Evolutionary conservation across 2,113 vertebrate genomes (phyloP), one percentile per base, ranked within the genome.

Genomic region (Emydura subglobosa): DNA sequence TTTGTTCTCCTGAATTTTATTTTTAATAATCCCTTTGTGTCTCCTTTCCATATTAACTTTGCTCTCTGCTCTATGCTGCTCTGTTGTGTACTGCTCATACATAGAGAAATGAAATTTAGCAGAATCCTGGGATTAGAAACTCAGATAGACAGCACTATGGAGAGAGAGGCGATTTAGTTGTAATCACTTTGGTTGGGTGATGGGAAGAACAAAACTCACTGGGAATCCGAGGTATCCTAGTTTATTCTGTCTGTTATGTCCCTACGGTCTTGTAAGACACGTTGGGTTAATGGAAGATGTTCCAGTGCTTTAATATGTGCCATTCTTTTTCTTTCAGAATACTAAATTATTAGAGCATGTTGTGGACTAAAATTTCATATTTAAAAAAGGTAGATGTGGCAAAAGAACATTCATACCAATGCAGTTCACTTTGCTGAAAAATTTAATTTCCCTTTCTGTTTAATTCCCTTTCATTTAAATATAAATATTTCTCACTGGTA

Each of bases 41-140:
- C 72, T 90, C 93, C 42, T 34, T 93, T 87, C 21, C 11, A 2
- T 85, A 86, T 92, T 39, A 86, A 86, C 88, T 39, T 53, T 51
- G 10, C 87, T 89, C 3, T 86, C 24, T 83, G 27, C 79, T 55
- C 5, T 2, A 0, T 34, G 9, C 74, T 25, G 10, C 27, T 78
- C 74, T 78, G 5, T 47, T 47, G 12, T 47, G 10, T 11, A 27
- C 42, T 44, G 12, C 42, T 78, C 25, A 14, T 44, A 27, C 22
- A 47, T 6, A 42, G 17, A 59, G 1, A 1, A 19, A 17, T 6
- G 50, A 10, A 53, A 39, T 42, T 44, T 1, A 31, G 4, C 25
- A 47, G 57, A 68, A 65, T 68, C 16, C 10, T 76, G 74, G 47
- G 21, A 76, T 27, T 78, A 78, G 22, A 78, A 25, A 22, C 68